Evolutionary conservation across 2,797 vertebrate genomes (phyloP).

Genomic region (Typhlichthys eigenmanni): DNA sequence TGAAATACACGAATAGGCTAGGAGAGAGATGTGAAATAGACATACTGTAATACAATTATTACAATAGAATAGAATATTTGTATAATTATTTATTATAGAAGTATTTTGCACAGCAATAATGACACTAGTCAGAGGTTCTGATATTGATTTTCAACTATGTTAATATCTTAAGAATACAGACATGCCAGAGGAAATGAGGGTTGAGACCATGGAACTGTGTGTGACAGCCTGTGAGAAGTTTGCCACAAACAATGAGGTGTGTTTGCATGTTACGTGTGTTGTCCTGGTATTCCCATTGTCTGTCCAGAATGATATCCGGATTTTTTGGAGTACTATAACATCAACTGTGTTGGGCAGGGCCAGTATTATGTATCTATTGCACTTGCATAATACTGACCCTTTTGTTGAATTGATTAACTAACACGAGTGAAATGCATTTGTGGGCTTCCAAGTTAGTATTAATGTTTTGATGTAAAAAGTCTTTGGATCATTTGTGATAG

Average conservation of each 20-base stretch:
- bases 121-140: too few species aligned
- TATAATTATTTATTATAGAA: neutral
- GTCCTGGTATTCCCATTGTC: neutral
- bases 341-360: too few species aligned
- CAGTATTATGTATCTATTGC: too few species aligned
- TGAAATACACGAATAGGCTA: too few species aligned
- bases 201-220: conserved; percentile 93
- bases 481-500: too few species aligned
- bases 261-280: conserved; percentile 4
- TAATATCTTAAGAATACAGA: conserved; percentile 87
- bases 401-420: neutral
- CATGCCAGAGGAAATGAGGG: conserved; percentile 96
- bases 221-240: conserved; percentile 95
- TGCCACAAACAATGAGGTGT: conserved; percentile 95
- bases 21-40: too few species aligned
- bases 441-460: neutral
- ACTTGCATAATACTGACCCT: neutral
- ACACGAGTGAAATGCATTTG: neutral
- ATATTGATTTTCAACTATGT: neutral
- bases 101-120: neutral
- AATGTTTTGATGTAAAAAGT: too few species aligned
- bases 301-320: neutral
- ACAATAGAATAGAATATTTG: too few species aligned
- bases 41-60: too few species aligned
- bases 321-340: too few species aligned